Percentiles rank a stretch among this genome's conserved stretches.
Conservation (phyloP, 1,140 invertebrate species). For the Lepeophtheirus salmonis region DNA sequence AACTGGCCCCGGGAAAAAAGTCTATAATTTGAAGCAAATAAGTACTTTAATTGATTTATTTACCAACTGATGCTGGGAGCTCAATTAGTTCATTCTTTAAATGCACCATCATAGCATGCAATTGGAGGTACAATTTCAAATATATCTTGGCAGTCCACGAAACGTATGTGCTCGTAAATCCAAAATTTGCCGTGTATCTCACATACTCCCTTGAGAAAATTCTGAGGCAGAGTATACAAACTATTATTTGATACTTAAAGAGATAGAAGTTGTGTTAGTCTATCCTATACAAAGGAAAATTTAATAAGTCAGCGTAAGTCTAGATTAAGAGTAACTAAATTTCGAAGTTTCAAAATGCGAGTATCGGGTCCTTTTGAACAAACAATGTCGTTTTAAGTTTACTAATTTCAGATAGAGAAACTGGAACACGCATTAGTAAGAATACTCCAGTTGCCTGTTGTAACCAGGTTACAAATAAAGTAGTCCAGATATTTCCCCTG, state of each 20-base stretch:
- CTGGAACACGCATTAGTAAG: not conserved
- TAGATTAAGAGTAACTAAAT: not conserved
- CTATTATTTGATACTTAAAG: not conserved
- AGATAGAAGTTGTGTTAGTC: not conserved
- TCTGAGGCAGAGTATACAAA: not conserved
- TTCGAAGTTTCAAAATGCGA: slow-evolving; percentile 2
- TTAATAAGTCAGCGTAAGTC: not conserved
- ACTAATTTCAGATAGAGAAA: not conserved
- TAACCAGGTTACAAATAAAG: not conserved
- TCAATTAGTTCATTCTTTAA: not conserved
- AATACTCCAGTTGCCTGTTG: not conserved
- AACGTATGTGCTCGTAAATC: not conserved
- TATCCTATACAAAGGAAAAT: not conserved
- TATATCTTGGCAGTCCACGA: not conserved
- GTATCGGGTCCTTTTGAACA: not conserved
- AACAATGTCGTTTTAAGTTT: not conserved
- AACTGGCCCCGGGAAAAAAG: not conserved
- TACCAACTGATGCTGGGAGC: not conserved
- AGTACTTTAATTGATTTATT: not conserved
- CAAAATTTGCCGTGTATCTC: not conserved
- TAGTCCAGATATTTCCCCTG: no score
- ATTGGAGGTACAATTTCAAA: not conserved
- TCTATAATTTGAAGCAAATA: not conserved
- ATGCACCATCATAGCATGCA: not conserved
- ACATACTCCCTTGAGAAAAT: not conserved